Conservation (phyloP, 2,113 vertebrate genomes). For the Rhea americana region DNA sequence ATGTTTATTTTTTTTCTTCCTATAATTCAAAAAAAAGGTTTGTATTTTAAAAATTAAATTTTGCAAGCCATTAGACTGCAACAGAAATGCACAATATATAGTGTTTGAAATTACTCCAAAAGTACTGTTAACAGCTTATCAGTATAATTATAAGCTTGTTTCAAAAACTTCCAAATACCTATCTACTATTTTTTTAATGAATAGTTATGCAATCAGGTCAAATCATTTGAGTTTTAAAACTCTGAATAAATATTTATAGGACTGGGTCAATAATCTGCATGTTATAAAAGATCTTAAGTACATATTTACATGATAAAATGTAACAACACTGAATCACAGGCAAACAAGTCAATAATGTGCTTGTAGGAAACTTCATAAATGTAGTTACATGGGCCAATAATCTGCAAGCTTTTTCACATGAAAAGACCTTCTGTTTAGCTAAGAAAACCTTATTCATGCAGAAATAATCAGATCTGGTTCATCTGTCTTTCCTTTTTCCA, state of each 20-base stretch:
- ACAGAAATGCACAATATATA: not conserved
- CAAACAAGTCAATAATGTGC: not conserved
- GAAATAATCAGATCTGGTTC: not conserved
- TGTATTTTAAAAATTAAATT: not conserved
- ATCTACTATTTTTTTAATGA: not conserved
- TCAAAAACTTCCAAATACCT: not conserved
- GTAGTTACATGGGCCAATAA: not conserved
- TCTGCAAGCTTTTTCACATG: not conserved
- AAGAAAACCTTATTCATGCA: slow-evolving; percentile 24
- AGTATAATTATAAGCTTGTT: not conserved
- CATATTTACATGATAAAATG: not conserved
- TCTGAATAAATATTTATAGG: not conserved
- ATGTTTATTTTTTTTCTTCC: not conserved
- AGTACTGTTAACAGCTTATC: not conserved
- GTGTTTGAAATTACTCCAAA: not conserved
- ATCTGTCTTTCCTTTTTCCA: not conserved
- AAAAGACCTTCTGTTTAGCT: slow-evolving; percentile 3
- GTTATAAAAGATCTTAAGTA: not conserved
- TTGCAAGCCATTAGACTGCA: not conserved
- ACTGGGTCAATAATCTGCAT: not conserved
- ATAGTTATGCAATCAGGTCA: not conserved
- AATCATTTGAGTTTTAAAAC: not conserved
- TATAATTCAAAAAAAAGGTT: not conserved
- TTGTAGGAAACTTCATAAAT: slow-evolving; percentile 4
- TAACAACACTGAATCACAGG: not conserved